Conservation (phyloP, 2,113 vertebrate genomes). For the Sporophila hypoxantha region DNA sequence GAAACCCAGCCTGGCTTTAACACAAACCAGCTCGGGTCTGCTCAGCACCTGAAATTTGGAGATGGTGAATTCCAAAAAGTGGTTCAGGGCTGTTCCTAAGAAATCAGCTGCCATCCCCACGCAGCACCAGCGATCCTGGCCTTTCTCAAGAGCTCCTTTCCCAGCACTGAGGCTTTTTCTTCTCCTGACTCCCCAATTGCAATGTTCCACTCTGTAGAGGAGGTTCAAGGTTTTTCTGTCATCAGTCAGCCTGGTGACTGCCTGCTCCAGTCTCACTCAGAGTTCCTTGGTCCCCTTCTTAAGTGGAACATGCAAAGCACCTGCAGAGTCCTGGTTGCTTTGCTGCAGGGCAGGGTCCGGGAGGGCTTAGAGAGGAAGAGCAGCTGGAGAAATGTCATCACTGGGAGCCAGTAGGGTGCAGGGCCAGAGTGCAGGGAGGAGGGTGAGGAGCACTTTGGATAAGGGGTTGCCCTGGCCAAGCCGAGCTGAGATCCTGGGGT, state of each 20-base stretch:
- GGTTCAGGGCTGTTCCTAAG: not conserved
- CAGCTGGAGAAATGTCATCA: not conserved
- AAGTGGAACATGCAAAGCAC: not conserved
- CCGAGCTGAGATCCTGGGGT: rapidly evolving
- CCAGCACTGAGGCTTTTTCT: too few relatives aligned
- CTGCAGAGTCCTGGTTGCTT: not conserved
- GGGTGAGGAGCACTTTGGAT: not conserved
- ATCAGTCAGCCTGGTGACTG: too few relatives aligned
- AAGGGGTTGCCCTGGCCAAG: not conserved
- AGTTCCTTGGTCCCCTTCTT: not conserved
- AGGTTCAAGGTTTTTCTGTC: not conserved
- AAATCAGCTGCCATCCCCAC: rapidly evolving
- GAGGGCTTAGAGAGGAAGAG: not conserved
- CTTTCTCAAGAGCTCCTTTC: not conserved
- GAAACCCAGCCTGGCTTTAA: not conserved
- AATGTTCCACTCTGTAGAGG: not conserved
- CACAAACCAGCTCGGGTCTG: not conserved
- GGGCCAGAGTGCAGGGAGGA: not conserved
- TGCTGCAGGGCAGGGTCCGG: not conserved
- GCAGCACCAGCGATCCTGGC: not conserved
- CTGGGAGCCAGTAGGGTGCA: not conserved
- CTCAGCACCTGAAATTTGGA: not conserved
- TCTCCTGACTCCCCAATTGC: not conserved
- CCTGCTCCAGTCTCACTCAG: not conserved
- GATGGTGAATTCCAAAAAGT: not conserved